Evolutionary conservation across 1,140 invertebrate species (phyloP).

Genomic region (Adelges cooleyi): DNA sequence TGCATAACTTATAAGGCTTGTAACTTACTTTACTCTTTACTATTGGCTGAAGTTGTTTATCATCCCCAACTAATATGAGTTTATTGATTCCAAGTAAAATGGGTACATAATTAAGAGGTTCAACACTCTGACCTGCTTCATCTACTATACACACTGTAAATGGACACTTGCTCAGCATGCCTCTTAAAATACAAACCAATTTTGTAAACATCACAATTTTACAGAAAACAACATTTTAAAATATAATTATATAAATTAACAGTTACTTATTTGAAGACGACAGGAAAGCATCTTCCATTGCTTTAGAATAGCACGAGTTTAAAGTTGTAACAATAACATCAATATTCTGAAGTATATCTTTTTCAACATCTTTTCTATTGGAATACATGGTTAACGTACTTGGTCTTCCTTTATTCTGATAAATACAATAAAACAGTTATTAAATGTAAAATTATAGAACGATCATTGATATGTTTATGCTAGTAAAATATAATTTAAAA

Average conservation of each 20-base stretch:
- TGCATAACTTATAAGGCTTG: too few species aligned
- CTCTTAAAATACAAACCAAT: not conserved
- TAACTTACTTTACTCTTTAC: slow-evolving; percentile 54
- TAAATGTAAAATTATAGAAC: too few species aligned
- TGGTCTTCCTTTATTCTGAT: slow-evolving; percentile 1
- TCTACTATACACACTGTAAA: slow-evolving; percentile 63
- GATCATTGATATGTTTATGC: too few species aligned
- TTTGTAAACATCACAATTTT: not conserved
- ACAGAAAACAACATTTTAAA: not conserved
- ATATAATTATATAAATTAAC: not conserved
- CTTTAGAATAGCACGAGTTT: slow-evolving; percentile 11
- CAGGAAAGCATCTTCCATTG: not conserved
- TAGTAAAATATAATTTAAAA: too few species aligned
- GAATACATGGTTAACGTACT: not conserved
- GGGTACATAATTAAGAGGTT: slow-evolving; percentile 70
- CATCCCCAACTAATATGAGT: slow-evolving; percentile 80
- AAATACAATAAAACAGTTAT: not conserved
- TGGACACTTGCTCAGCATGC: not conserved
- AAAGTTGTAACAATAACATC: slow-evolving; percentile 17
- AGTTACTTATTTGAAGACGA: not conserved
- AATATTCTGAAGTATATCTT: not conserved
- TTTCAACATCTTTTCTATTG: slow-evolving; percentile 12
- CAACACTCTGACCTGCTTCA: slow-evolving; percentile 77
- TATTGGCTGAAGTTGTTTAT: slow-evolving; percentile 71
- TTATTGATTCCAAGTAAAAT: slow-evolving; percentile 56